Percentiles rank a stretch among this genome's conserved stretches.
These are phyloP conservation scores for Corythornis cristatus DNA, from an alignment of 2,113 vertebrate genomes.

Conservation along the genomic window DNA sequence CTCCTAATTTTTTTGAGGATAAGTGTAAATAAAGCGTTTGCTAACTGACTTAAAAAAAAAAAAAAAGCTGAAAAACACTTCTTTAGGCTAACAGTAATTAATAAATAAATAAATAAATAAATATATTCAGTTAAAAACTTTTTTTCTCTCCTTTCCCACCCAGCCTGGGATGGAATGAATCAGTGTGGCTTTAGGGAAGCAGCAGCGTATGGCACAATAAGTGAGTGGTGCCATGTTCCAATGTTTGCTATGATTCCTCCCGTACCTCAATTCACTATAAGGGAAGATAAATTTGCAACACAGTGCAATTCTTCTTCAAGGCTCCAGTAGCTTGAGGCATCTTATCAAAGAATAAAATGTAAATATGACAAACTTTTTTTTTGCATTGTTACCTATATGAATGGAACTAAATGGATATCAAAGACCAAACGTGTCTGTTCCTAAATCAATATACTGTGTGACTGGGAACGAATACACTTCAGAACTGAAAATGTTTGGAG, in stretches of 20 bases:
- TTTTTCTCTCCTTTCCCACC: not conserved
- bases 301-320: not conserved
- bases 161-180: not conserved
- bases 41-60: not conserved
- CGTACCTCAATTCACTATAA: not conserved
- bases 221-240: not conserved
- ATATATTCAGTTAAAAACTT: not conserved
- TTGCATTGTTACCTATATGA: not conserved
- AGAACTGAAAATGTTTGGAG: not conserved
- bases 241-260: not conserved
- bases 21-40: not conserved
- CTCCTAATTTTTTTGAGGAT: not conserved
- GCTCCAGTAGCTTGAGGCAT: not conserved
- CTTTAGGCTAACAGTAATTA: not conserved
- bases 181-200: not conserved
- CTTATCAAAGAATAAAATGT: not conserved
- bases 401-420: not conserved
- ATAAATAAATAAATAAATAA: not conserved
- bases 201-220: not conserved
- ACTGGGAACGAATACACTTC: not conserved
- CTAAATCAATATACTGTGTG: not conserved
- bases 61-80: not conserved
- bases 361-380: not conserved
- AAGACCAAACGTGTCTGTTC: rapidly evolving
- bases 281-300: not conserved